A percentile compares a stretch with the other conserved stretches of the same genome.
Evolutionary conservation across 2,797 vertebrate species (phyloP).

Genomic region (Harpagifer antarcticus): DNA sequence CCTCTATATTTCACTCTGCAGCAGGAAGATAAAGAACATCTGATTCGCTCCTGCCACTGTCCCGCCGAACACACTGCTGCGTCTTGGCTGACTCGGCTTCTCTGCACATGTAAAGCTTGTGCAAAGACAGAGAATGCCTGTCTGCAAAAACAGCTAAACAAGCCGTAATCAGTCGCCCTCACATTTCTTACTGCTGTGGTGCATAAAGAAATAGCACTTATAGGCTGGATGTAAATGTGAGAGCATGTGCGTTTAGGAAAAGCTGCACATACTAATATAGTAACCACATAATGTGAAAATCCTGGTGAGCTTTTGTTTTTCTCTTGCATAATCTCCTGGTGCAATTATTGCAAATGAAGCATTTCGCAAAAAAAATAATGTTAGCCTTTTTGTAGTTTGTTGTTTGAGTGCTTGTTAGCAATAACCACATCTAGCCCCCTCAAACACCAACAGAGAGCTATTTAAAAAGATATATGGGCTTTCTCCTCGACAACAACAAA

Average conservation of each 20-base stretch:
- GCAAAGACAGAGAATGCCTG: constrained; percentile 35
- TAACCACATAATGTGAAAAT: constrained; percentile 30
- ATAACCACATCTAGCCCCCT: constrained; percentile 29
- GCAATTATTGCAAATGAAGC: constrained; percentile 32
- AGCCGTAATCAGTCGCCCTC: constrained; percentile 37
- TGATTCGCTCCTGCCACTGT: constrained; percentile 63
- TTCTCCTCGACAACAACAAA: constrained; percentile 58
- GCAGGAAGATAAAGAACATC: constrained; percentile 78
- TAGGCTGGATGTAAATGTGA: constrained; percentile 26
- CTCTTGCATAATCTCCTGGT: constrained; percentile 2
- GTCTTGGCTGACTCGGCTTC: constrained; percentile 46
- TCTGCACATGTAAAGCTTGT: constrained; percentile 45
- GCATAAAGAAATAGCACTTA: constrained; percentile 8
- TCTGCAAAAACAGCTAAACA: constrained; percentile 49
- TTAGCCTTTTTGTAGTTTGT: constrained; percentile 37
- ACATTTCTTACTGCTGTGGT: constrained; percentile 29
- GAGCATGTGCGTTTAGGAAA: constrained; percentile 18
- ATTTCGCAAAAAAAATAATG: constrained; percentile 5
- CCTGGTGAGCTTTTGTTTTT: constrained; percentile 14
- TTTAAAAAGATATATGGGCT: constrained; percentile 56
- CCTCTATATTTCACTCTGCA: constrained; percentile 78
- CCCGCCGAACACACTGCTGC: constrained; percentile 45
- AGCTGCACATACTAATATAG: constrained; percentile 5
- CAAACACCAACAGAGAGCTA: constrained; percentile 31
- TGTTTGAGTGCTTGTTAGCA: constrained; percentile 54